phyloP scores from a whole-genome alignment of 2,888 invertebrate genomes.

The Tholera decimalis region DNA sequence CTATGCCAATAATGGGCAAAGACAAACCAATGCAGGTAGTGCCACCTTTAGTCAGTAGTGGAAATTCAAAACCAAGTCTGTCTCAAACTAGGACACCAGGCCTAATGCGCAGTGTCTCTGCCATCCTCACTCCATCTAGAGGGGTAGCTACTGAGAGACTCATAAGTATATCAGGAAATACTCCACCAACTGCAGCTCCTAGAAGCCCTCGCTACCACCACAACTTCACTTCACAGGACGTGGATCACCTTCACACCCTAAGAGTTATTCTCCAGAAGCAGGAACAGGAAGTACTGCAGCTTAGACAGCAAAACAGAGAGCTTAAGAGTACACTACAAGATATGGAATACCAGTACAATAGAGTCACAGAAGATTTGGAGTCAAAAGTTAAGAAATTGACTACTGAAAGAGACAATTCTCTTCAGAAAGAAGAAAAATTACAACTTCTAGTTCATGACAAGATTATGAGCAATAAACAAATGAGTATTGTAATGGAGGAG shows the following conservation, averaged over 20 bases:
- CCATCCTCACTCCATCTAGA: constrained; percentile 83
- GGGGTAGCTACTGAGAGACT: constrained; percentile 85
- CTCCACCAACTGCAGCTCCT: constrained; percentile 84
- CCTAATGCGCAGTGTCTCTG: constrained; percentile 85
- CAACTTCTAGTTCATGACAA: constrained; percentile 83
- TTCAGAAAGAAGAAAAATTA: constrained; percentile 79
- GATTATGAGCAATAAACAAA: constrained; percentile 83
- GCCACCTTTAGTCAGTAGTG: constrained; percentile 82
- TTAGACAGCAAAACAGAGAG: constrained; percentile 84
- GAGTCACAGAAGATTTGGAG: constrained; percentile 78
- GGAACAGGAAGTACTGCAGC: constrained; percentile 82
- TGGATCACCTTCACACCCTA: constrained; percentile 81
- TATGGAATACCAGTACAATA: constrained; percentile 77
- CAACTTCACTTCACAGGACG: constrained; percentile 62
- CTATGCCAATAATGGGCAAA: constrained; percentile 70
- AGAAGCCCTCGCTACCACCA: constrained; percentile 77
- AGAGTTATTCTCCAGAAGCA: constrained; percentile 83
- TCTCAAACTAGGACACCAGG: constrained; percentile 75
- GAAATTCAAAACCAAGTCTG: constrained; percentile 68
- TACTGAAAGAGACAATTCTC: constrained; percentile 78
- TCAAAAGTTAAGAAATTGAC: constrained; percentile 80
- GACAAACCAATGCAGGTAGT: constrained; percentile 88
- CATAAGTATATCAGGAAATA: constrained; percentile 82
- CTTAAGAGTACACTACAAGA: constrained; percentile 81
- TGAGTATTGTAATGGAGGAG: constrained; percentile 94